Conservation (phyloP, 2,888 invertebrate species). For the Leptinotarsa rubiginosa region DNA sequence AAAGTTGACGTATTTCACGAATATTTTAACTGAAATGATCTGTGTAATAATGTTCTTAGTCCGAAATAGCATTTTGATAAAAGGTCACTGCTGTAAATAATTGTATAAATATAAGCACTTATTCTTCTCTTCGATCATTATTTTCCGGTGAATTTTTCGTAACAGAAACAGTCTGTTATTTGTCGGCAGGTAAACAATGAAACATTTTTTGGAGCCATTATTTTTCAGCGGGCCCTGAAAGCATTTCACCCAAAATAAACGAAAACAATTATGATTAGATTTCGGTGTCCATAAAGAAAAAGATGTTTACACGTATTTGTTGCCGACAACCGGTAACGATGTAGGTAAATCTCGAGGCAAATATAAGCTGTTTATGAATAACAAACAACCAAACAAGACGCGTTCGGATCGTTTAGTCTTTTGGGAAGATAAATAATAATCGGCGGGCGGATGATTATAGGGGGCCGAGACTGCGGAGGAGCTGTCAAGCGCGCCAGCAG, state of each 20-base stretch:
- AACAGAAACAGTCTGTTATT: too few species aligned
- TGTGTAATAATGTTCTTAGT: too few species aligned
- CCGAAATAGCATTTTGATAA: too few species aligned
- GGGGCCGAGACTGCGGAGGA: constrained; percentile 27
- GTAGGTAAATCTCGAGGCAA: constrained; percentile 27
- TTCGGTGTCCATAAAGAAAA: neutral
- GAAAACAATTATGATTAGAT: constrained; percentile 18
- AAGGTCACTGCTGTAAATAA: too few species aligned
- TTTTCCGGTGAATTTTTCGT: too few species aligned
- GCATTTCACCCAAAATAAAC: constrained; percentile 10
- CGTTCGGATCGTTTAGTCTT: constrained; percentile 25
- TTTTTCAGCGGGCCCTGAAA: neutral
- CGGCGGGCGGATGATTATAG: constrained; percentile 35
- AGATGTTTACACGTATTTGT: constrained; percentile 27
- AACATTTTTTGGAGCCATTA: neutral
- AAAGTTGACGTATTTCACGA: too few species aligned
- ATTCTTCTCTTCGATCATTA: too few species aligned
- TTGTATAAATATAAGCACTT: too few species aligned
- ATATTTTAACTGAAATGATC: too few species aligned
- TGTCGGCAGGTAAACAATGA: neutral
- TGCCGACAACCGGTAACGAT: constrained; percentile 34
- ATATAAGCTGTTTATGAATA: constrained; percentile 32
- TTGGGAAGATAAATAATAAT: constrained; percentile 30
- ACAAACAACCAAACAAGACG: constrained; percentile 34
- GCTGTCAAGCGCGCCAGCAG: constrained; percentile 25